Evolutionary conservation across 2,113 vertebrate genomes (phyloP).

Genomic region (Ascaphus truei): DNA sequence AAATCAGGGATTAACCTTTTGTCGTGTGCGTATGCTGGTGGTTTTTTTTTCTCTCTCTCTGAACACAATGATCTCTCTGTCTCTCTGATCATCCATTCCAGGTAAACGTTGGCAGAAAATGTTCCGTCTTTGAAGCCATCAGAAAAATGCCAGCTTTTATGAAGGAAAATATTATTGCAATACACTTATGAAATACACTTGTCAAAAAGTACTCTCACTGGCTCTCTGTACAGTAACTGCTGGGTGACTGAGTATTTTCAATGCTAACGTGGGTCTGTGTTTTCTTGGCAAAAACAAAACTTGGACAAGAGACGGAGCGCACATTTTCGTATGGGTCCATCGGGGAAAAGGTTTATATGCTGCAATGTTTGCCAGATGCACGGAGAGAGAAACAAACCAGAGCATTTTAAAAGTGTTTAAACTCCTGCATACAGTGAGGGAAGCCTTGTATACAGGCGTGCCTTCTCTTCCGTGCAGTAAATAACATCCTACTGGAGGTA

Average conservation of each 20-base stretch:
- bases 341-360: too few relatives aligned
- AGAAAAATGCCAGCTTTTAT: neutral
- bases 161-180: neutral
- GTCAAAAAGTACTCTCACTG: neutral
- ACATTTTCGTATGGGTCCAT: too few relatives aligned
- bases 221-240: neutral
- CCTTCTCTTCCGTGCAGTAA: too few relatives aligned
- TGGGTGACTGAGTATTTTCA: neutral
- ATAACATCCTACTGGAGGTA: too few relatives aligned
- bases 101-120: neutral
- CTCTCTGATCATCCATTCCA: neutral
- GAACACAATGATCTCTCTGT: neutral
- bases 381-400: too few relatives aligned
- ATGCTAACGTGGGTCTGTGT: too few relatives aligned
- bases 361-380: too few relatives aligned
- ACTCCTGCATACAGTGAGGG: too few relatives aligned
- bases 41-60: neutral
- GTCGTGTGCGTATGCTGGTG: neutral
- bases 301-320: too few relatives aligned
- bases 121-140: neutral
- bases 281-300: too few relatives aligned
- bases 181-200: neutral
- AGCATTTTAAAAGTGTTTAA: too few relatives aligned
- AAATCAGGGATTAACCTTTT: constrained; percentile 15
- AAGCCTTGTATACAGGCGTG: too few relatives aligned